Conservation (phyloP, 2,113 vertebrate species). For the Capra hircus region DNA sequence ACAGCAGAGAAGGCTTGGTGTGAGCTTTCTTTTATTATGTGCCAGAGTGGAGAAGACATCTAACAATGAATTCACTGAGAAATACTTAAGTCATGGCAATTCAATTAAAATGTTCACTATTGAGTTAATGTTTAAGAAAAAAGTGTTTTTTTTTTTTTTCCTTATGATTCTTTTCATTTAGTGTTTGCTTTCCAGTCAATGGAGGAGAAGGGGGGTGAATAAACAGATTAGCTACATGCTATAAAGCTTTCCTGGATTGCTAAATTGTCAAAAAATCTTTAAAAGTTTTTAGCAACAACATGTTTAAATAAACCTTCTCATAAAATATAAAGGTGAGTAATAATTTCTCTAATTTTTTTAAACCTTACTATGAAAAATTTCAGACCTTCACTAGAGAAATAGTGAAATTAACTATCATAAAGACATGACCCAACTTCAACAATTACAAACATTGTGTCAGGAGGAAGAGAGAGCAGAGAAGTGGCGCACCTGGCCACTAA, state of each 20-base stretch:
- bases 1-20: neutral
- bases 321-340: neutral
- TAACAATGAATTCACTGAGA: neutral
- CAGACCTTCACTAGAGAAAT: neutral
- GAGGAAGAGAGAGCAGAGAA: neutral
- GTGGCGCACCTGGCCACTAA: neutral
- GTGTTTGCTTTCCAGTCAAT: neutral
- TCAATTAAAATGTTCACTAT: neutral
- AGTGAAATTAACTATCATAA: neutral
- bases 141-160: neutral
- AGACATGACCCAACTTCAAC: neutral
- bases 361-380: neutral
- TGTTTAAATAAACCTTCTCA: neutral
- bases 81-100: neutral
- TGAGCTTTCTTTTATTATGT: neutral
- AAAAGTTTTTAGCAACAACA: neutral
- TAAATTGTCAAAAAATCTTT: neutral
- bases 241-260: neutral
- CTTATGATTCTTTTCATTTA: neutral
- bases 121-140: neutral
- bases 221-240: neutral
- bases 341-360: neutral
- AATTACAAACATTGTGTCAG: neutral
- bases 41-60: neutral
- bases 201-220: neutral